Evolutionary conservation across 2,113 vertebrate species (phyloP).

Genomic region (Hystrix cristata): DNA sequence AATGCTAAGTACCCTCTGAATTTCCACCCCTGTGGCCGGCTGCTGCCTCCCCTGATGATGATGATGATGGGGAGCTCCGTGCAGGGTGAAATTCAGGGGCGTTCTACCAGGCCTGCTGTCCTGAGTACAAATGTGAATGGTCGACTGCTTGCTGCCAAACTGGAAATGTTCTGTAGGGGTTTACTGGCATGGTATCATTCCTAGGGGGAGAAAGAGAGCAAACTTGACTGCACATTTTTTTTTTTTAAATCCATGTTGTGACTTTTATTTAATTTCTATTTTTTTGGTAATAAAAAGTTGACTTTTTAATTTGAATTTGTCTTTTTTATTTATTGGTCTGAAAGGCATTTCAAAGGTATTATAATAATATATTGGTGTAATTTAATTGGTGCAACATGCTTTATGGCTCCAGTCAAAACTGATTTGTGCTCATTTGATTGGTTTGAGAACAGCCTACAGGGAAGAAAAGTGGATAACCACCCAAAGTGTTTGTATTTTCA

Average conservation of each 20-base stretch:
- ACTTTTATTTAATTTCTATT: conserved; percentile 94
- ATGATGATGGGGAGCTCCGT: background rate
- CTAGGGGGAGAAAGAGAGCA: conserved; percentile 86
- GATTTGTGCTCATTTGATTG: conserved; percentile 86
- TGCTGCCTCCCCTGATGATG: conserved; percentile 15
- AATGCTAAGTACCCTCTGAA: conserved; percentile 51
- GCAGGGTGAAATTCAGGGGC: conserved; percentile 47
- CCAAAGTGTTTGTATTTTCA: conserved; percentile 91
- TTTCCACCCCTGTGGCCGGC: background rate
- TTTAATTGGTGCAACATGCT: conserved; percentile 92
- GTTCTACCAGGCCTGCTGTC: conserved; percentile 87
- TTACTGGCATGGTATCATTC: conserved; percentile 92
- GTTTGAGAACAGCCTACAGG: conserved; percentile 86
- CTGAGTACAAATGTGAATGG: conserved; percentile 91
- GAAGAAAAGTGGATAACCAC: conserved; percentile 88
- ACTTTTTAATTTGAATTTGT: conserved; percentile 95
- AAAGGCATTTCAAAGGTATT: conserved; percentile 96
- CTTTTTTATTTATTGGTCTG: conserved; percentile 98
- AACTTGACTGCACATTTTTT: conserved; percentile 99
- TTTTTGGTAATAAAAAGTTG: conserved; percentile 91
- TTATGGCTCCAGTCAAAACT: conserved; percentile 89
- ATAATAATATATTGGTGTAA: conserved; percentile 95
- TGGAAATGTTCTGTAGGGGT: conserved; percentile 96
- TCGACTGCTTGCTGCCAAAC: conserved; percentile 95
- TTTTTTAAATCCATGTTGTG: conserved; percentile 92